phyloP scores from a whole-genome alignment of 2,797 vertebrate genomes.

The Menidia menidia region DNA sequence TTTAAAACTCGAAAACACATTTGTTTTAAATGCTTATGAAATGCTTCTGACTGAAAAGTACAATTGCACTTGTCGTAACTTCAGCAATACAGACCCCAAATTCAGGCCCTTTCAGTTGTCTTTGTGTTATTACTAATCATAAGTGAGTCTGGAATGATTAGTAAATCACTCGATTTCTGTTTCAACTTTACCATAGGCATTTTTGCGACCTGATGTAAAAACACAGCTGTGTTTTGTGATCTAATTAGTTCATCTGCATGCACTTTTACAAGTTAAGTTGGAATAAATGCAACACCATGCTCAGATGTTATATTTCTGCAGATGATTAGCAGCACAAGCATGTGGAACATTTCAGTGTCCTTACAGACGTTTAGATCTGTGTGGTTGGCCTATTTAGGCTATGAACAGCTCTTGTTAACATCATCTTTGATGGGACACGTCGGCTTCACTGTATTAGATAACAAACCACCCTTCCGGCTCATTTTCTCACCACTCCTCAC shows the following conservation, averaged over 20 bases:
- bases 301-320: background rate
- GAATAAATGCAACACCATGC: background rate
- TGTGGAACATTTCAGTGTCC: background rate
- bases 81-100: background rate
- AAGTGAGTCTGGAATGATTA: background rate
- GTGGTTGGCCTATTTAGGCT: background rate
- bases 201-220: background rate
- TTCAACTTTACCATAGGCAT: background rate
- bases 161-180: background rate
- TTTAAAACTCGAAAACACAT: background rate
- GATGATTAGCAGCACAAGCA: background rate
- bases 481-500: slow-evolving; percentile 48
- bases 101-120: background rate
- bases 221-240: background rate
- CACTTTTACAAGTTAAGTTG: background rate
- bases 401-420: background rate
- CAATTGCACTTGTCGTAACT: no score
- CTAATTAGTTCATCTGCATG: background rate
- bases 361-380: background rate
- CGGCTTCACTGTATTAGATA: slow-evolving; percentile 34
- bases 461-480: slow-evolving; percentile 27
- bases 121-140: background rate
- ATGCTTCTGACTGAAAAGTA: no score
- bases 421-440: background rate
- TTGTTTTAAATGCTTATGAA: no score